Base-by-base conservation (phyloP, 2,113 vertebrate species). In the Brachyhypopomus occidentalis region DNA sequence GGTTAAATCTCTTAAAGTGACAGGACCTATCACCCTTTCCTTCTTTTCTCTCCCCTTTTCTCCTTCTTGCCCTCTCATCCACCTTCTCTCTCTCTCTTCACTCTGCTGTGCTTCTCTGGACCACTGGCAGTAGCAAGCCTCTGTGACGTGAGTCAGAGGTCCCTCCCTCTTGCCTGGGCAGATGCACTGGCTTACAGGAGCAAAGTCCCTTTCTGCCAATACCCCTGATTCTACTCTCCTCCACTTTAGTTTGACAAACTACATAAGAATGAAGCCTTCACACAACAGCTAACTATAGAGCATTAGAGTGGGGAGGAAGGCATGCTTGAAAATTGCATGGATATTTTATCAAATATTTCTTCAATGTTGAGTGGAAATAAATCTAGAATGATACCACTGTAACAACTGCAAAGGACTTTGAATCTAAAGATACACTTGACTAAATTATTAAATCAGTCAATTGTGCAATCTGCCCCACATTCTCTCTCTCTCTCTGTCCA, bases 101-200 rank as follows among this genome's bases (percentile, higher is more conserved):
- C 25, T 74, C 63, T 73, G 30, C 52, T 69, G 22, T 69, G 58
- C 69, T 79, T 67, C 23, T 76, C 82, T 84, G 82, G 79, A 86
- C 84, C 86, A 20, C 73, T 83, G 81, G 25, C 85, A 36, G 80
- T 81, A 88, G 34, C 77, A 41, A 72, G 70, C 23, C 72, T 77
- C 72, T 83, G 75, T 66, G 74, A 80, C 84, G 81, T 83, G 84
- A 19, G 78, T 90, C 71, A 82, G 63, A 81, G 72, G 82, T 87
- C 82, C 76, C 75, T 86, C 81, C 83, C 81, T 84, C 80, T 45
- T 45, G 55, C 77, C 64, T 76, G 56, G 77, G 76, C 72, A 78
- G 83, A 80, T 80, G 60, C 78, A 83, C 70, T 73, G 77, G 48
- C 73, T 77, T 67, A 81, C 38, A 80, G 82, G 72, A 84, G 56